Conservation (phyloP, 2,113 vertebrate species). For the Tauraco erythrolophus region DNA sequence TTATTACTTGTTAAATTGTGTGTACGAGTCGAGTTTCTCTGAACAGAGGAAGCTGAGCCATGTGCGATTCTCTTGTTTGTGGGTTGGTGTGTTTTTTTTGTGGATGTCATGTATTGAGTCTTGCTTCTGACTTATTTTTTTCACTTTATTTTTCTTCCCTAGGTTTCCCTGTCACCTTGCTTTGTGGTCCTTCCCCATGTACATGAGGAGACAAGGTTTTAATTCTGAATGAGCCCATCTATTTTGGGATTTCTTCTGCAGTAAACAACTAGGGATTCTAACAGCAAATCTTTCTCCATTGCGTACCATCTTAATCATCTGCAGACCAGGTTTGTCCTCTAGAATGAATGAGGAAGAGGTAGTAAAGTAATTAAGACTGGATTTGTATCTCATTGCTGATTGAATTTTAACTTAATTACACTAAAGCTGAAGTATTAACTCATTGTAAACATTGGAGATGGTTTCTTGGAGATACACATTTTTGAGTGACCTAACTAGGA, state of each 20-base stretch:
- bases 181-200: neutral
- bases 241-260: neutral
- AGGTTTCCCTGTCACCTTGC: neutral
- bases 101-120: neutral
- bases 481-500: neutral
- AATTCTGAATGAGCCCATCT: neutral
- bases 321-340: constrained; percentile 5
- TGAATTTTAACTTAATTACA: constrained; percentile 18
- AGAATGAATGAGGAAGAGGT: neutral
- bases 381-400: constrained; percentile 24
- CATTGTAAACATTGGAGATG: neutral
- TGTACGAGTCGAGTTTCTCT: accelerated
- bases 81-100: neutral
- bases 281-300: neutral
- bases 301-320: neutral
- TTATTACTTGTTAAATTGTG: neutral
- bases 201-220: neutral
- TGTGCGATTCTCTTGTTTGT: neutral
- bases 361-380: constrained; percentile 41
- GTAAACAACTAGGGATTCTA: neutral
- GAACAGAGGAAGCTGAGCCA: neutral
- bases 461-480: neutral
- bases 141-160: neutral
- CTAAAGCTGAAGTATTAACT: neutral
- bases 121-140: neutral